Evolutionary conservation across 2,888 invertebrate species (phyloP).

Genomic region (Pseudococcus viburni): DNA sequence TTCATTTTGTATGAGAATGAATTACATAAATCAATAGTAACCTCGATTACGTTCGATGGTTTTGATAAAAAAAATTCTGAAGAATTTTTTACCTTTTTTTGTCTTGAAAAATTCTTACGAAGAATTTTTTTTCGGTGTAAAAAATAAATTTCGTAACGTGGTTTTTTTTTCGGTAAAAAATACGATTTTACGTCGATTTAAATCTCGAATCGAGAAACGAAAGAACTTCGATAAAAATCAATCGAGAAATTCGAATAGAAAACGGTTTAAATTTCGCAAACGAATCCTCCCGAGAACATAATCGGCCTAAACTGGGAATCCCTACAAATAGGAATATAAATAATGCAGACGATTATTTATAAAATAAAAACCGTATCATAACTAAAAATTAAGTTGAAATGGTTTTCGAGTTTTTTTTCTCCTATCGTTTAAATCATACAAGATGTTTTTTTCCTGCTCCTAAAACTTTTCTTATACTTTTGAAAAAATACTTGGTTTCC

Average conservation of each 20-base stretch:
- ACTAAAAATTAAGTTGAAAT: slow-evolving; percentile 34
- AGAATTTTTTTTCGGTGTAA: too few relatives aligned
- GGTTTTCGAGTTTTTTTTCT: not conserved
- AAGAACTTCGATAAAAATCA: not conserved
- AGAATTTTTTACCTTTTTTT: not conserved
- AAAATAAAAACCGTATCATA: slow-evolving; percentile 15
- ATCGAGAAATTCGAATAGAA: not conserved
- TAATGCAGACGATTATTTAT: slow-evolving; percentile 11
- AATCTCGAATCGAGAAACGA: not conserved
- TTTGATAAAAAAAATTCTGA: not conserved
- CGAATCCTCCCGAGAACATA: not conserved
- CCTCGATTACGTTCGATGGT: not conserved
- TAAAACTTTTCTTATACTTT: not conserved
- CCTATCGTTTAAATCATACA: not conserved
- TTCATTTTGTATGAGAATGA: not conserved
- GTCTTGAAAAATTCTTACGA: not conserved
- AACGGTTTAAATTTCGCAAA: not conserved
- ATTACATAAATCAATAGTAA: not conserved
- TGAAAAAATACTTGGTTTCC: not conserved
- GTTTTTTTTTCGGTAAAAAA: too few relatives aligned
- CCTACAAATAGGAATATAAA: slow-evolving; percentile 15
- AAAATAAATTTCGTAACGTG: too few relatives aligned
- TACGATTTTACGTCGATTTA: too few relatives aligned
- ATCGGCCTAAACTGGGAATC: not conserved
- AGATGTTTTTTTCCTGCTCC: slow-evolving; percentile 2